phyloP scores from a whole-genome alignment of 2,113 vertebrate genomes.

The Larimichthys polyactis region DNA sequence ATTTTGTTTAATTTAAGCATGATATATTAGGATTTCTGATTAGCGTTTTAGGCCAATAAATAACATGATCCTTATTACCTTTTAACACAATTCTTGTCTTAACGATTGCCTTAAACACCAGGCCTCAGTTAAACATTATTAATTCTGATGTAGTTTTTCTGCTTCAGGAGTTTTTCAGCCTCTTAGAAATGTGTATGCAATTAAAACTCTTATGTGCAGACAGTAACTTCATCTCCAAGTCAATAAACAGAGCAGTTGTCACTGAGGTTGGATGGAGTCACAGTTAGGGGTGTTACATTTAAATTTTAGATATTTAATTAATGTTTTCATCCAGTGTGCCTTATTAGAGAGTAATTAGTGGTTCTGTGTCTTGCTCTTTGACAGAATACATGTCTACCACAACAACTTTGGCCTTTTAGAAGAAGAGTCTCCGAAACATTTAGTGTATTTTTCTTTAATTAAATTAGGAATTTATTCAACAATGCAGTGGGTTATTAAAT shows the following conservation, averaged over 20 bases:
- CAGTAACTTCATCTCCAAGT: slow-evolving; percentile 4
- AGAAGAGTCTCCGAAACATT: neutral
- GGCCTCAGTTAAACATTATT: neutral
- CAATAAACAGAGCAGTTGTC: slow-evolving; percentile 8
- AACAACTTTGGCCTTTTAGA: neutral
- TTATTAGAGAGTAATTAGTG: slow-evolving; percentile 15
- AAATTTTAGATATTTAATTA: slow-evolving; percentile 9
- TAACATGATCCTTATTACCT: neutral
- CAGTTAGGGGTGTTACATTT: neutral
- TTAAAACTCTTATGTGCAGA: slow-evolving; percentile 33
- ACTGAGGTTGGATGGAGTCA: neutral
- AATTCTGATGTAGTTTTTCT: neutral
- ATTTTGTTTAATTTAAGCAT: neutral
- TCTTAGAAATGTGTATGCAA: slow-evolving; percentile 7
- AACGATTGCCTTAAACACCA: neutral
- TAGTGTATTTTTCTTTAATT: neutral
- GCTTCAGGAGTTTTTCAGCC: neutral
- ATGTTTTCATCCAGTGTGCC: slow-evolving; percentile 9
- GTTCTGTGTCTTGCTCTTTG: slow-evolving; percentile 9
- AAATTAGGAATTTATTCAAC: neutral
- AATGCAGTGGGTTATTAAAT: neutral
- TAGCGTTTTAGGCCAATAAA: neutral
- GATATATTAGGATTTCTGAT: neutral
- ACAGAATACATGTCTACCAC: neutral
- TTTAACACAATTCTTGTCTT: neutral